Conservation (phyloP, 2,888 invertebrate genomes). For the Dryadula phaetusa region DNA sequence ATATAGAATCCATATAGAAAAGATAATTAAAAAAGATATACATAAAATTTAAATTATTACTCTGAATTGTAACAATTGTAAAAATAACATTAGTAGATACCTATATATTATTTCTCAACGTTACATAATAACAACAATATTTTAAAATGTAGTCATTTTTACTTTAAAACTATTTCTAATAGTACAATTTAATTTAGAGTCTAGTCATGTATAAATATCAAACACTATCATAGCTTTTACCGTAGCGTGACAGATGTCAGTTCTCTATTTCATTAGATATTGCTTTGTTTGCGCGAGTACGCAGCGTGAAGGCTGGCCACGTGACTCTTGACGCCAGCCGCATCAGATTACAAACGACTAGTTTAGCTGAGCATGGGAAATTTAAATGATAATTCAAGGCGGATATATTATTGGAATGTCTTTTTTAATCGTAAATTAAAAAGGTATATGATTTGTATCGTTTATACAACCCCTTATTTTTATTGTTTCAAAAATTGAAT, state of each 20-base stretch:
- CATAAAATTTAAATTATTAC: background rate
- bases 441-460: background rate
- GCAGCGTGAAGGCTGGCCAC: constrained; percentile 60
- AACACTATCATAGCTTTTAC: constrained; percentile 18
- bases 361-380: too few species aligned
- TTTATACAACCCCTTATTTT: background rate
- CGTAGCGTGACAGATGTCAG: constrained; percentile 46
- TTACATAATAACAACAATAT: too few species aligned
- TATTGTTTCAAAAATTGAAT: too few species aligned
- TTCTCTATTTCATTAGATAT: constrained; percentile 68
- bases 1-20: constrained; percentile 34
- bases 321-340: constrained; percentile 55
- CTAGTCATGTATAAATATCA: background rate
- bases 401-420: too few species aligned
- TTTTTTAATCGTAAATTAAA: too few species aligned
- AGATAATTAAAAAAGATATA: constrained; percentile 36
- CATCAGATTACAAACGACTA: constrained; percentile 47
- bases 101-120: too few species aligned
- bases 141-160: too few species aligned
- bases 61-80: background rate
- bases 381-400: too few species aligned
- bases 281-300: constrained; percentile 61
- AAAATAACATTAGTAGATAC: too few species aligned
- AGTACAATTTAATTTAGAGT: background rate
- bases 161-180: background rate